Percentiles rank a stretch among this genome's conserved stretches.
Evolutionary conservation across 1,140 invertebrate species (phyloP).

Genomic region (Tetramorium parvispinum): DNA sequence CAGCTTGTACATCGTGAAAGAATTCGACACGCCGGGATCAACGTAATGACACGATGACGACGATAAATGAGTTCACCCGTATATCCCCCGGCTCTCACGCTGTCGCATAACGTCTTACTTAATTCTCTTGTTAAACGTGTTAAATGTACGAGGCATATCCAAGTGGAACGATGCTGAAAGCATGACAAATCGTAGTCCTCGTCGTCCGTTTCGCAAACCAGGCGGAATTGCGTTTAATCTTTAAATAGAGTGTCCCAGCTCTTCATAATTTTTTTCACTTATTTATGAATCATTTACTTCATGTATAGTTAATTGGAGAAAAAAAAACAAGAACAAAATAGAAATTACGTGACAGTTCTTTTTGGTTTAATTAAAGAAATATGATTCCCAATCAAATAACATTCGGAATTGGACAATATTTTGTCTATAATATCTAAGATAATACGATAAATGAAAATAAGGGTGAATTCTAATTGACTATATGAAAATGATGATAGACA

Average conservation of each 20-base stretch:
- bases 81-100: conserved; percentile 41
- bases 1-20: conserved; percentile 40
- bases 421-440: not conserved
- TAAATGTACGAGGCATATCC: conserved; percentile 25
- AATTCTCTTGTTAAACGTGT: conserved; percentile 46
- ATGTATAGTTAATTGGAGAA: not conserved
- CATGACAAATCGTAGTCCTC: conserved; percentile 27
- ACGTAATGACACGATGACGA: conserved; percentile 35
- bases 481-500: conserved; percentile 6
- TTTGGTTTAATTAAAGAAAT: not conserved
- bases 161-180: conserved; percentile 26
- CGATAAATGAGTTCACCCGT: conserved; percentile 42
- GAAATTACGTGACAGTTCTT: not conserved
- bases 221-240: conserved; percentile 6
- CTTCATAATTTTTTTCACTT: not conserved
- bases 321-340: not conserved
- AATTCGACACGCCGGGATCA: conserved; percentile 49
- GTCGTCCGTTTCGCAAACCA: conserved; percentile 1
- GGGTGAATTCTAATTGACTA: not conserved
- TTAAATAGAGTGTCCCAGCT: not conserved
- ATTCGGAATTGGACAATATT: not conserved
- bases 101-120: conserved; percentile 48
- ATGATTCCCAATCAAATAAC: not conserved
- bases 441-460: not conserved
- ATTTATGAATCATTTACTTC: not conserved